These are phyloP conservation scores for Sphyrna mokarran DNA, from an alignment of 2,113 vertebrate species.

Conservation along the genomic window DNA sequence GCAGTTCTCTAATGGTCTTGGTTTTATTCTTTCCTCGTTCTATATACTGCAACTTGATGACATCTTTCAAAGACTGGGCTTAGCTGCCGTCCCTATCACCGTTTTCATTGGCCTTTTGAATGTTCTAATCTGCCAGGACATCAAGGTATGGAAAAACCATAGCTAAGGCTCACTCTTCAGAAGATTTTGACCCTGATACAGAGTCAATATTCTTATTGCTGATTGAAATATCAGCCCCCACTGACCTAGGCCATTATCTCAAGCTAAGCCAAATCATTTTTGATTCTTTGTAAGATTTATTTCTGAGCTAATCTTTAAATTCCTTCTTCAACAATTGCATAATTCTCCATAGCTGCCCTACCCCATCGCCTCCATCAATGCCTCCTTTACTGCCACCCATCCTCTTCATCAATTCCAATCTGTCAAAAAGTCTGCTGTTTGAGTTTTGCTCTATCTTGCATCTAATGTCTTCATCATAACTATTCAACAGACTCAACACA, in stretches of 20 bases:
- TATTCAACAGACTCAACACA: not conserved
- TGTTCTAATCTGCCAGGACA: not conserved
- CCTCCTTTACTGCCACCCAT: not conserved
- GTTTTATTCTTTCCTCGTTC: not conserved
- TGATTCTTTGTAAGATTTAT: not conserved
- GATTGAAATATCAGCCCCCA: not conserved
- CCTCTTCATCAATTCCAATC: not conserved
- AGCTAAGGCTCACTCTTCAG: not conserved
- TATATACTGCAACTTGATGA: not conserved
- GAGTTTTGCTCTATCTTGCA: not conserved
- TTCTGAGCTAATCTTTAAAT: not conserved
- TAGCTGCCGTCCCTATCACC: not conserved
- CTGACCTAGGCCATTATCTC: not conserved
- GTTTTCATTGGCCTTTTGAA: not conserved
- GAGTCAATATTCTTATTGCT: not conserved
- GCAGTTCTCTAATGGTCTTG: not conserved
- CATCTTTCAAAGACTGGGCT: not conserved
- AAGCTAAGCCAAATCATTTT: not conserved
- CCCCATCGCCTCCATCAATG: not conserved
- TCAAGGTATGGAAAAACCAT: not conserved
- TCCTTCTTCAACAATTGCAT: not conserved
- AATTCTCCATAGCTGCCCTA: not conserved
- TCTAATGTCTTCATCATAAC: not conserved
- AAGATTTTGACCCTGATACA: not conserved
- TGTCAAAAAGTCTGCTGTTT: not conserved